Evolutionary conservation across 2,113 vertebrate genomes (phyloP), one percentile per base, ranked within the genome.

Genomic region (Arizona elegans): DNA sequence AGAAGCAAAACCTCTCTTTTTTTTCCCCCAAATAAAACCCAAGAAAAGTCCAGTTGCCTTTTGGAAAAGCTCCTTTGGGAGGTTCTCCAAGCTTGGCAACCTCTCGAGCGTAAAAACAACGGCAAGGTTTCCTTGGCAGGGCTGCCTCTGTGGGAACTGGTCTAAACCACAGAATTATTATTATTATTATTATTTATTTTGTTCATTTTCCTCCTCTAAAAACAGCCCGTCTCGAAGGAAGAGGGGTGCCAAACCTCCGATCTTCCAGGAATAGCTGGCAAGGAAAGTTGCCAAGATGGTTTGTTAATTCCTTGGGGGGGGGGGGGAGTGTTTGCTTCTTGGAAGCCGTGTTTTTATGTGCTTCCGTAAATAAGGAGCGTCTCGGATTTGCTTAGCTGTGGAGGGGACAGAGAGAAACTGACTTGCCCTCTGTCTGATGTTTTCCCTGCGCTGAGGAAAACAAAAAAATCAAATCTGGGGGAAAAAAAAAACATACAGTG

Each of bases 51-150:
- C 62, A 13, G 1, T 65, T n/a, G 62, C 62, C 26, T 13, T 65
- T n/a, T 65, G 59, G 59, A 4, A 29, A 65, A 65, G 3, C 1
- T 2, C 29, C 12, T n/a, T 15, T n/a, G 12, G 62, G 62, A 70
- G 0, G 1, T n/a, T 15, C 0, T 2, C 62, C 11, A n/a, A n/a
- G 12, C 62, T n/a, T 70, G 62, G 62, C 29, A 5, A 29, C 0
- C 0, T 5, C 3, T 65, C 4, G 0, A 26, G 59, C 26, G 5
- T 5, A 70, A 12, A n/a, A 70, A 70, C 12, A 33, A 15, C 12
- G 1, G 11, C 29, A n/a, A 5, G 65, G 12, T 7, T n/a, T 33
- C 65, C 65, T 15, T 70, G 5, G 12, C 65, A 70, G 65, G 65
- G 12, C 12, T 70, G 12, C 13, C 29, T 70, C 65, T 70, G 62